These are phyloP conservation scores for Chloropsis cyanopogon DNA, from an alignment of 2,113 vertebrate genomes.

Conservation along the genomic window DNA sequence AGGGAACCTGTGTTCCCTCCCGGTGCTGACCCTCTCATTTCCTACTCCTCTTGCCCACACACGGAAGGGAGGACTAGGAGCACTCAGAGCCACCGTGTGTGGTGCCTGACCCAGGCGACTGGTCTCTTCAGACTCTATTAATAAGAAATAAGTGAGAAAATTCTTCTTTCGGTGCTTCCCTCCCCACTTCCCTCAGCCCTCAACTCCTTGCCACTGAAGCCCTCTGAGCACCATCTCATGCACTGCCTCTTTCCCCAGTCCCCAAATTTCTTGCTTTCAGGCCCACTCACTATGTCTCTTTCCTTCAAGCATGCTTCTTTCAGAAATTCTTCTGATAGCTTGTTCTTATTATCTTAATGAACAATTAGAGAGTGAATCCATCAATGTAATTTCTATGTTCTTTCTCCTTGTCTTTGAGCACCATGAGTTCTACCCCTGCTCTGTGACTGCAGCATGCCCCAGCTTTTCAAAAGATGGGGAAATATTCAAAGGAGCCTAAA, in stretches of 20 bases:
- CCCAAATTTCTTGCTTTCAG: background rate
- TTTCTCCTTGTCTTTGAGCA: background rate
- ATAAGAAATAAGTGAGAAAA: background rate
- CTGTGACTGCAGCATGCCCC: background rate
- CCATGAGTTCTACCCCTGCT: background rate
- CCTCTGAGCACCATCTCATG: background rate
- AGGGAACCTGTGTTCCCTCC: background rate
- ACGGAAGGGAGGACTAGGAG: background rate
- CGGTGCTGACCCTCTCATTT: accelerated
- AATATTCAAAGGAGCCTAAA: background rate
- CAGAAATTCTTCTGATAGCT: conserved; percentile 5
- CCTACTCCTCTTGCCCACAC: background rate
- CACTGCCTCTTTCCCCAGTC: background rate
- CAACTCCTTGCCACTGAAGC: background rate
- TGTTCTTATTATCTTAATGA: conserved; percentile 29
- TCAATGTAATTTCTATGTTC: background rate
- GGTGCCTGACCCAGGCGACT: accelerated
- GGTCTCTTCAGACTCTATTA: background rate
- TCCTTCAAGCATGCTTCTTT: background rate
- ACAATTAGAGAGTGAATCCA: background rate
- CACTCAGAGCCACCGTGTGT: accelerated
- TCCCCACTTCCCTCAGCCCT: background rate
- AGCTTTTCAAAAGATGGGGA: background rate
- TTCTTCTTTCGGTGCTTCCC: background rate
- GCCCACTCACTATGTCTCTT: background rate